These are phyloP conservation scores for Hybos culiciformis DNA, from an alignment of 2,888 invertebrate species.

Conservation along the genomic window DNA sequence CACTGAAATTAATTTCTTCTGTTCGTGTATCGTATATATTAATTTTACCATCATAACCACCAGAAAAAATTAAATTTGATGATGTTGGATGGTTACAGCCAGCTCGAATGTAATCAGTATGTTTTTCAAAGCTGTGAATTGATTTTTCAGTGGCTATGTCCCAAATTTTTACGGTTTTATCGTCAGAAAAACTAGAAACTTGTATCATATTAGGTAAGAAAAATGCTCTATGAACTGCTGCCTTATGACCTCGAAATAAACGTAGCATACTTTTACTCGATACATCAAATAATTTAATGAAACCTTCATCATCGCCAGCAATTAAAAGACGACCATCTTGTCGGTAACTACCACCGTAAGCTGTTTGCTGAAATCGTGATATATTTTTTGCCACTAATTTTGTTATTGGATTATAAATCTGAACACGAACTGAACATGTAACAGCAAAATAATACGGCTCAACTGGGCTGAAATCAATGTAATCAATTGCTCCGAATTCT, in stretches of 20 bases:
- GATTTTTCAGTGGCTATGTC: slow-evolving; percentile 75
- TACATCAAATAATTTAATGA: slow-evolving; percentile 79
- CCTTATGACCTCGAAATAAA: slow-evolving; percentile 72
- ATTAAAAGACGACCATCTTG: slow-evolving; percentile 70
- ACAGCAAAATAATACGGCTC: slow-evolving; percentile 86
- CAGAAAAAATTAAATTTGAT: slow-evolving; percentile 63
- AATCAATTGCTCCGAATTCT: slow-evolving; percentile 85
- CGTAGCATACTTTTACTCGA: slow-evolving; percentile 67
- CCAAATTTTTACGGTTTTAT: slow-evolving; percentile 77
- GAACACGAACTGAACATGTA: slow-evolving; percentile 80
- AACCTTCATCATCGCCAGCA: slow-evolving; percentile 81
- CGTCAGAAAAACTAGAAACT: slow-evolving; percentile 81
- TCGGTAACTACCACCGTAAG: slow-evolving; percentile 74
- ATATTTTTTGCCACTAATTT: slow-evolving; percentile 69
- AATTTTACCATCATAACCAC: slow-evolving; percentile 78
- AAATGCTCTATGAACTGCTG: slow-evolving; percentile 63
- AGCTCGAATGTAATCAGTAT: slow-evolving; percentile 71
- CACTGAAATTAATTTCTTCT: slow-evolving; percentile 50
- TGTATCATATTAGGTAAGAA: slow-evolving; percentile 68
- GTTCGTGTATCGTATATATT: slow-evolving; percentile 78
- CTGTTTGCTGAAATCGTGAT: slow-evolving; percentile 67
- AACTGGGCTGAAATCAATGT: slow-evolving; percentile 77
- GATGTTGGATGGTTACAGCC: slow-evolving; percentile 67
- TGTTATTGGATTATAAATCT: slow-evolving; percentile 75
- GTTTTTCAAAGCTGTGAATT: slow-evolving; percentile 49